Conservation (phyloP, 2,113 vertebrate genomes). For the Nipponia nippon region DNA sequence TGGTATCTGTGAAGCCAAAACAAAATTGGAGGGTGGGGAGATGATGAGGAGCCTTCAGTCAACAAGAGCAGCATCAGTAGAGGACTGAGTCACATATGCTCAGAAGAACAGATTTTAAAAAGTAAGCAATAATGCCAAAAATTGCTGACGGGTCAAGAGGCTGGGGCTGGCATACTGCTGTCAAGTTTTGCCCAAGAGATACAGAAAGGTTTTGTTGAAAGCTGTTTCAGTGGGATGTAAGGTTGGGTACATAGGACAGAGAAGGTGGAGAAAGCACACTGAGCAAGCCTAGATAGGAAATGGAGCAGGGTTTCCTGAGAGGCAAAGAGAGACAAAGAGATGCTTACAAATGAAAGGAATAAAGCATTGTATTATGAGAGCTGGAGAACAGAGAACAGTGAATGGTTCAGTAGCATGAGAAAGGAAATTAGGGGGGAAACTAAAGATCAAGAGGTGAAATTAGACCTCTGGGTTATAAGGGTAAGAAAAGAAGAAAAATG, state of each 20-base stretch:
- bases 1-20: background rate
- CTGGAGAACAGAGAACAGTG: background rate
- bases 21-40: background rate
- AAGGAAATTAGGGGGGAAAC: background rate
- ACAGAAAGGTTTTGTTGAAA: background rate
- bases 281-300: background rate
- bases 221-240: background rate
- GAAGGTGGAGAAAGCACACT: background rate
- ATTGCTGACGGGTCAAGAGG: background rate
- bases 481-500: background rate
- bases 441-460: background rate
- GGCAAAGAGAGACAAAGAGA: background rate
- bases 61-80: background rate
- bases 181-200: background rate
- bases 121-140: background rate
- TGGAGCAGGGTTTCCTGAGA: background rate
- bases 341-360: background rate
- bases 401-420: background rate
- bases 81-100: background rate
- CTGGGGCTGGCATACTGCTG: background rate
- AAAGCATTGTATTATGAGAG: background rate
- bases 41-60: background rate
- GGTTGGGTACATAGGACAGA: background rate
- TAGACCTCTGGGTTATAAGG: background rate
- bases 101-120: background rate